These are phyloP conservation scores for Donacobius atricapilla DNA, from an alignment of 2,113 vertebrate genomes.

Conservation along the genomic window DNA sequence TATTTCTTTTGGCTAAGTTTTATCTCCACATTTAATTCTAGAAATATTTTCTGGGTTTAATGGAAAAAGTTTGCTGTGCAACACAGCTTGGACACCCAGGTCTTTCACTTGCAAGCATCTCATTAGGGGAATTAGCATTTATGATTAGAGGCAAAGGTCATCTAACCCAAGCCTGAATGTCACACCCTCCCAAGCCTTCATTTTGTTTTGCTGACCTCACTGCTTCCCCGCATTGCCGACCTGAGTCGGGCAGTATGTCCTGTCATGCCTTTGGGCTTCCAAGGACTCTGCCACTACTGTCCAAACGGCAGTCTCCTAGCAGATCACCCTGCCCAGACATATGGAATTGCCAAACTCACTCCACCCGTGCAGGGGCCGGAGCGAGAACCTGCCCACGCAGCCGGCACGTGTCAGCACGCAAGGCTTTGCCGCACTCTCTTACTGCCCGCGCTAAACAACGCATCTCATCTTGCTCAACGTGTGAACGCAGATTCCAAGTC, in stretches of 20 bases:
- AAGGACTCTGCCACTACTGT: neutral
- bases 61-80: neutral
- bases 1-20: neutral
- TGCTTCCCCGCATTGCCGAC: rapidly evolving
- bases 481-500: neutral
- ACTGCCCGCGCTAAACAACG: too few species aligned
- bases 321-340: neutral
- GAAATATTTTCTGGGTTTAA: neutral
- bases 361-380: neutral
- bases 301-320: neutral
- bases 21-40: neutral
- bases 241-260: neutral
- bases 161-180: neutral
- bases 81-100: neutral
- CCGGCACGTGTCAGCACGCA: rapidly evolving
- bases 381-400: rapidly evolving
- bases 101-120: neutral
- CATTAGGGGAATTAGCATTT: neutral
- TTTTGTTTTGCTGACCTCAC: neutral
- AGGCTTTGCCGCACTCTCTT: neutral
- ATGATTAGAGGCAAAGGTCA: neutral
- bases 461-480: neutral
- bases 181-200: neutral
- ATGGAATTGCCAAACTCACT: neutral
- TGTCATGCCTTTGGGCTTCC: neutral